Conservation (phyloP, 2,797 vertebrate genomes). For the Chelmon rostratus region DNA sequence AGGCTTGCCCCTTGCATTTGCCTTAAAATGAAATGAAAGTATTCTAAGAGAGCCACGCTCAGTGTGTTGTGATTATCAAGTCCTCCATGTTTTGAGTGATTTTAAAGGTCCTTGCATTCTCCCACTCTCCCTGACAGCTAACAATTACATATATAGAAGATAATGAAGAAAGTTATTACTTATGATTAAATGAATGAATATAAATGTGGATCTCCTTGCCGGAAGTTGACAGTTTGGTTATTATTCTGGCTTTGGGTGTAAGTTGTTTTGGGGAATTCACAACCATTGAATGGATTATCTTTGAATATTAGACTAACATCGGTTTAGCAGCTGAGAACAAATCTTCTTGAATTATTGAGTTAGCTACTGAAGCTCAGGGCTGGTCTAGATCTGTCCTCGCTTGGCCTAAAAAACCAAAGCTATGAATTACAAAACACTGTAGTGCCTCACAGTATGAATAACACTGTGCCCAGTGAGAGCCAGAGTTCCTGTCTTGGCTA, state of each 20-base stretch:
- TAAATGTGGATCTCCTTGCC: not conserved
- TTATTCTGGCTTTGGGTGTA: not conserved
- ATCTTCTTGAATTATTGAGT: constrained; percentile 46
- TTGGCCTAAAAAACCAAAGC: constrained; percentile 63
- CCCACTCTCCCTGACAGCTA: not conserved
- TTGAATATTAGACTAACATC: constrained; percentile 24
- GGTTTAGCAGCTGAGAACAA: constrained; percentile 20
- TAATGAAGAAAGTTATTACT: not conserved
- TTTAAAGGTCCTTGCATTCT: too few relatives aligned
- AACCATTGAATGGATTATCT: constrained; percentile 12
- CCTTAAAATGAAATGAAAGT: not conserved
- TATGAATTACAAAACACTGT: constrained; percentile 76
- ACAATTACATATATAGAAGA: not conserved
- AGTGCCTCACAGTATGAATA: constrained; percentile 71
- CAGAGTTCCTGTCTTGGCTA: constrained; percentile 76
- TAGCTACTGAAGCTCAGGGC: constrained; percentile 34
- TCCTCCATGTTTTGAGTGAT: too few relatives aligned
- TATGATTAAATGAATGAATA: not conserved
- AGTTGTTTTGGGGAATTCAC: constrained; percentile 2
- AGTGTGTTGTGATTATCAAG: too few relatives aligned
- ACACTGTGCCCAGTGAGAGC: constrained; percentile 69
- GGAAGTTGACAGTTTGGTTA: constrained; percentile 7
- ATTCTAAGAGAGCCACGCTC: not conserved
- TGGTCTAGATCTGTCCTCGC: constrained; percentile 52
- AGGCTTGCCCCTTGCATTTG: constrained; percentile 13